A percentile compares a stretch with the other conserved stretches of the same genome.
Evolutionary conservation across 2,888 invertebrate genomes (phyloP).

Genomic region (Ypsolopha sequella): DNA sequence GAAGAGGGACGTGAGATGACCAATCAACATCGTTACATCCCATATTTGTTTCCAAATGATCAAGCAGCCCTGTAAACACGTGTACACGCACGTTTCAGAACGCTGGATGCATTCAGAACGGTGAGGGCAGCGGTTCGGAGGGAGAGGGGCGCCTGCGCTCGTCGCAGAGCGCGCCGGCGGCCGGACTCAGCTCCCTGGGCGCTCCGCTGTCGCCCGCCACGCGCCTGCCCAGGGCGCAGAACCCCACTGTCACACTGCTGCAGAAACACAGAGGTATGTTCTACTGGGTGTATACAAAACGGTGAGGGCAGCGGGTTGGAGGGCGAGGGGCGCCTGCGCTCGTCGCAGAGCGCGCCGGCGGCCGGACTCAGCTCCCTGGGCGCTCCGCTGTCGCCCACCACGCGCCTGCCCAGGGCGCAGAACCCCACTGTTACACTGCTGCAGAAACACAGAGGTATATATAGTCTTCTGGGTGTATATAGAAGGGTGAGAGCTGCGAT

Average conservation of each 20-base stretch:
- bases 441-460: slow-evolving; percentile 91
- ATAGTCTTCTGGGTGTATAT: too few species aligned
- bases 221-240: slow-evolving; percentile 82
- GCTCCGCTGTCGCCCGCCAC: slow-evolving; percentile 60
- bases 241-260: slow-evolving; percentile 87
- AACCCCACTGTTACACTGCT: slow-evolving; percentile 89
- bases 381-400: slow-evolving; percentile 60
- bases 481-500: too few species aligned
- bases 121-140: slow-evolving; percentile 57
- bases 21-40: not conserved
- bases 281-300: slow-evolving; percentile 38
- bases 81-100: slow-evolving; percentile 5
- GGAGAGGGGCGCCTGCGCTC: slow-evolving; percentile 59
- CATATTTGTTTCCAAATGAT: not conserved
- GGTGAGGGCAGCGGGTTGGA: slow-evolving; percentile 59
- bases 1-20: too few species aligned
- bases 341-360: slow-evolving; percentile 75
- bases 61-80: not conserved
- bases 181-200: slow-evolving; percentile 59
- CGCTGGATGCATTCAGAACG: slow-evolving; percentile 38
- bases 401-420: slow-evolving; percentile 79
- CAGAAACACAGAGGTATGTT: slow-evolving; percentile 88
- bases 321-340: slow-evolving; percentile 56
- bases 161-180: slow-evolving; percentile 75
- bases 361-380: slow-evolving; percentile 63